Percentiles rank a stretch among this genome's conserved stretches.
Evolutionary conservation across 2,113 vertebrate species (phyloP).

Genomic region (Empidonax alnorum): DNA sequence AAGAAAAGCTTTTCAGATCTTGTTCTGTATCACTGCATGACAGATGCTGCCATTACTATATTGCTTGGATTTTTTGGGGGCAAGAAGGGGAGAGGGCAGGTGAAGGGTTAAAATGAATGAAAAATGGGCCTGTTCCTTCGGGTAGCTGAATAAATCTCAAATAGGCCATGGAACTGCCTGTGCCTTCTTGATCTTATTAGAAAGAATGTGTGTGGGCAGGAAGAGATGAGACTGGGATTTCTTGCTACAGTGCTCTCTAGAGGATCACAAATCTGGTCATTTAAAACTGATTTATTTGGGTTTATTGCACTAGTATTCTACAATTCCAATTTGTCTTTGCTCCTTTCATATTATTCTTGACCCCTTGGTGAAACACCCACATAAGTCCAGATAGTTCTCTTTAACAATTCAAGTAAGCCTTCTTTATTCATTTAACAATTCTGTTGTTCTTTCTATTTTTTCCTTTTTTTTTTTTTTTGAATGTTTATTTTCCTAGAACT

Average conservation of each 20-base stretch:
- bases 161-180: neutral
- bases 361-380: constrained; percentile 44
- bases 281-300: constrained; percentile 66
- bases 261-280: constrained; percentile 51
- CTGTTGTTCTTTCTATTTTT: neutral
- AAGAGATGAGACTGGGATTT: constrained; percentile 36
- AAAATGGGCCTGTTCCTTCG: neutral
- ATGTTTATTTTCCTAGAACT: constrained; percentile 18
- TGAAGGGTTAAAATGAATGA: neutral
- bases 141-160: neutral
- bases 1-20: neutral
- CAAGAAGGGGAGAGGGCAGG: neutral
- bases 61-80: neutral
- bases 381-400: constrained; percentile 29
- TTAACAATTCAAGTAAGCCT: constrained; percentile 37
- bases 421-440: constrained; percentile 28
- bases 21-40: neutral
- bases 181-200: constrained; percentile 49
- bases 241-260: constrained; percentile 33
- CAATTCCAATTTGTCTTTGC: constrained; percentile 53
- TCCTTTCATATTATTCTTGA: constrained; percentile 66
- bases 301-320: constrained; percentile 48
- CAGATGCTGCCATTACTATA: neutral
- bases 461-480: neutral
- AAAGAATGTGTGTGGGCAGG: constrained; percentile 39